phyloP scores from a whole-genome alignment of 2,888 invertebrate genomes.

The Hoplodrina ambigua region DNA sequence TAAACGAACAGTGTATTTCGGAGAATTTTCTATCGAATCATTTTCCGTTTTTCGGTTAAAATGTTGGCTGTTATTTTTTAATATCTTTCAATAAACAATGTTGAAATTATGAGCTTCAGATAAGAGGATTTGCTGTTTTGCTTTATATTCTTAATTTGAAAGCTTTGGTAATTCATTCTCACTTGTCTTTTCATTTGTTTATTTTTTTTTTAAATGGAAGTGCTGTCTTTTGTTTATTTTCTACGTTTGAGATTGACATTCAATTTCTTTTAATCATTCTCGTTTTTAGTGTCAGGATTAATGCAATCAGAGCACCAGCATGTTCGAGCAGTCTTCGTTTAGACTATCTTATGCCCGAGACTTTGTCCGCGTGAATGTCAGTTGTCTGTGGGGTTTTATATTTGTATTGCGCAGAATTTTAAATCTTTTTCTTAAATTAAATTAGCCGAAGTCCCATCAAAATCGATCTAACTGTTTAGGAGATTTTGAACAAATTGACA shows the following conservation, averaged over 20 bases:
- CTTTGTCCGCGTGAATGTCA: too few relatives aligned
- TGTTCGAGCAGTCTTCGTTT: too few relatives aligned
- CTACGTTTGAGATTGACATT: background rate
- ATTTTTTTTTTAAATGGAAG: background rate
- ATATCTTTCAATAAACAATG: conserved; percentile 42
- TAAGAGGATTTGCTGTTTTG: conserved; percentile 26
- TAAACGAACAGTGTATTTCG: background rate
- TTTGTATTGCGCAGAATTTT: too few relatives aligned
- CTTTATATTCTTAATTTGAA: conserved; percentile 16
- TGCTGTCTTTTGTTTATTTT: background rate
- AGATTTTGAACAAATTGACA: too few relatives aligned
- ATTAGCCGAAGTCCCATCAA: too few relatives aligned
- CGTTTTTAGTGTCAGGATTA: too few relatives aligned
- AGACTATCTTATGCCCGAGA: too few relatives aligned
- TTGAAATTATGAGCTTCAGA: conserved; percentile 25
- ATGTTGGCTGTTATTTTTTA: conserved; percentile 46
- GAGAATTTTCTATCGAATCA: background rate
- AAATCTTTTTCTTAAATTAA: too few relatives aligned
- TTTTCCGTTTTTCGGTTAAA: conserved; percentile 16
- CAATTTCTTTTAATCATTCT: background rate
- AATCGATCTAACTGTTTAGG: too few relatives aligned
- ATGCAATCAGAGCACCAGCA: too few relatives aligned
- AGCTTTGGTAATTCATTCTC: background rate
- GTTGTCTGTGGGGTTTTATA: too few relatives aligned
- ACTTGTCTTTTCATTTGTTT: conserved; percentile 1